Evolutionary conservation across 1,140 invertebrate genomes (phyloP).

Genomic region (Solenopsis fugax): DNA sequence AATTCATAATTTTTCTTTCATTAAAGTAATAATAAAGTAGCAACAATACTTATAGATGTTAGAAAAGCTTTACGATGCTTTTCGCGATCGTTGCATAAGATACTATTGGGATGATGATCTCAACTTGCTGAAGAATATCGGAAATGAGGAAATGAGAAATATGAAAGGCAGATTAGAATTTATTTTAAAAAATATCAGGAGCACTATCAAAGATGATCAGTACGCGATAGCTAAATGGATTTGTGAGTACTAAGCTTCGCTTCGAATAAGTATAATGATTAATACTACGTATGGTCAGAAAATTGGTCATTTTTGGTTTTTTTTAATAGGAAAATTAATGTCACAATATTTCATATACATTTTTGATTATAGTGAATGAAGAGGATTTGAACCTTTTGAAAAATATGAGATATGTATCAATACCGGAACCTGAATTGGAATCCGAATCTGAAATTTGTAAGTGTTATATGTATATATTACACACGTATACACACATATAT

Average conservation of each 20-base stretch:
- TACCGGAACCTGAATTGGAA: neutral
- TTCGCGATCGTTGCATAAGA: neutral
- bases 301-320: neutral
- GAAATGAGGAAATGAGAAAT: neutral
- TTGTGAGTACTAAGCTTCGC: conserved; percentile 70
- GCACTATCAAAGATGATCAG: conserved; percentile 28
- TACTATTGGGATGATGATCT: conserved; percentile 73
- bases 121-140: conserved; percentile 75
- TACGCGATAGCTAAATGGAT: conserved; percentile 66
- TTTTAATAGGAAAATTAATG: neutral
- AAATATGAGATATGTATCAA: neutral
- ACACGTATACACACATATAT: no score
- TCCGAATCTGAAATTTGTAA: neutral
- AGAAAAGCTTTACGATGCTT: conserved; percentile 62
- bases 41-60: conserved; percentile 76
- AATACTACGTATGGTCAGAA: neutral
- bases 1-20: conserved; percentile 50
- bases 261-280: conserved; percentile 5
- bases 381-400: neutral
- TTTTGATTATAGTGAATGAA: neutral
- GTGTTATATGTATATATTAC: neutral
- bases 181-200: conserved; percentile 65
- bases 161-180: conserved; percentile 47
- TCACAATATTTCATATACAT: neutral
- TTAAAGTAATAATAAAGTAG: conserved; percentile 51